Evolutionary conservation across 2,797 vertebrate species (phyloP).

Genomic region (Tapirus indicus): DNA sequence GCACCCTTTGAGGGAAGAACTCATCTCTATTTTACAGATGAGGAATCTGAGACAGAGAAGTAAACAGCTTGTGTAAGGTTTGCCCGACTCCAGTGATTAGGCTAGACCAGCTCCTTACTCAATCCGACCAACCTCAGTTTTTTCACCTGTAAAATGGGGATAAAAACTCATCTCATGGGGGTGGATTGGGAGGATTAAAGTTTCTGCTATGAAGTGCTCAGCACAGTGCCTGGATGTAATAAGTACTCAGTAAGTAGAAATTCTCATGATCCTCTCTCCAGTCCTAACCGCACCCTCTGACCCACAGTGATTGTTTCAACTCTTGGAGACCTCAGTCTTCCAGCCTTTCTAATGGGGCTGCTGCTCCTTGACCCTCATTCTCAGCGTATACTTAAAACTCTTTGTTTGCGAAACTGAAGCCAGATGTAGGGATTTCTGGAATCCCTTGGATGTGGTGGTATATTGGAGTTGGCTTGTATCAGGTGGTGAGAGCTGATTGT

Average conservation of each 20-base stretch:
- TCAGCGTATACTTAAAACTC: not conserved
- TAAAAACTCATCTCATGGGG: not conserved
- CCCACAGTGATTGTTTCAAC: not conserved
- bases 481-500: not conserved
- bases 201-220: not conserved
- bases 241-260: not conserved
- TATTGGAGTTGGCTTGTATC: not conserved
- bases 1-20: slow-evolving; percentile 8
- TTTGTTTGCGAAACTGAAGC: not conserved
- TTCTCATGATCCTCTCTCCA: not conserved
- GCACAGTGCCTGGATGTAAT: not conserved
- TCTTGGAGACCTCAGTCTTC: not conserved
- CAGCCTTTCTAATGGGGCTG: not conserved
- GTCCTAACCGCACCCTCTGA: not conserved
- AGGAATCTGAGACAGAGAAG: not conserved
- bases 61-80: not conserved
- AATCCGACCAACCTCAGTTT: not conserved
- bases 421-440: not conserved
- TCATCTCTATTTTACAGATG: not conserved
- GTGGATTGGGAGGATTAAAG: not conserved
- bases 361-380: not conserved
- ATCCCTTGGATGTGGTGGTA: not conserved
- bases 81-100: not conserved
- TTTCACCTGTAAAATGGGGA: slow-evolving; percentile 9
- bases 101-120: not conserved